A percentile compares a stretch with the other conserved stretches of the same genome.
phyloP scores from a whole-genome alignment of 1,140 invertebrate genomes.

The Subanguina moxae region DNA sequence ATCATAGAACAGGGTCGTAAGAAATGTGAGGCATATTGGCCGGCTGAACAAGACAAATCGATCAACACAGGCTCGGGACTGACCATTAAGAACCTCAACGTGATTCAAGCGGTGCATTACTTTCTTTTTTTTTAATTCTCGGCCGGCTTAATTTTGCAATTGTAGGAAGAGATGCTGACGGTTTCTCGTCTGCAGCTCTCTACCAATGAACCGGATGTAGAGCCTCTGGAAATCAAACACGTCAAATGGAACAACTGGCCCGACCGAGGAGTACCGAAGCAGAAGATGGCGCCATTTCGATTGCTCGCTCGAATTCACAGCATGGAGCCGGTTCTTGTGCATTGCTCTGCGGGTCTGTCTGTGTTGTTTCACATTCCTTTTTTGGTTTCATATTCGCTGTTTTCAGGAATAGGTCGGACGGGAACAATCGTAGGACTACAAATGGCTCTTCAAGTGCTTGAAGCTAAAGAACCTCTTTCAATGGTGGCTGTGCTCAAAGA shows the following conservation, averaged over 20 bases:
- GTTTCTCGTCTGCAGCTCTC: slow-evolving; percentile 12
- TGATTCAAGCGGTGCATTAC: background rate
- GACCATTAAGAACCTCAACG: background rate
- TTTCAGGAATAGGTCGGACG: slow-evolving; percentile 82
- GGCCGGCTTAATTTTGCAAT: too few relatives aligned
- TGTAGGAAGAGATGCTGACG: slow-evolving; percentile 1
- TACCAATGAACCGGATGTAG: background rate
- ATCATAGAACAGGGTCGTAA: slow-evolving; percentile 58
- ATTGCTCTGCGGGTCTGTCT: slow-evolving; percentile 33
- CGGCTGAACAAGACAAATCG: background rate
- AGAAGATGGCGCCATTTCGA: slow-evolving; percentile 25
- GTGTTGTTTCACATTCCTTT: too few relatives aligned
- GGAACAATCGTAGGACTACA: slow-evolving; percentile 63
- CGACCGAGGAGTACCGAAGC: slow-evolving; percentile 39
- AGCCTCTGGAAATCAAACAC: slow-evolving; percentile 5
- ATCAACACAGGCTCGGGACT: slow-evolving; percentile 1
- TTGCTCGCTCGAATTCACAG: slow-evolving; percentile 18
- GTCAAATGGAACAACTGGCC: slow-evolving; percentile 40
- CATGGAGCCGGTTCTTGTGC: slow-evolving; percentile 23
- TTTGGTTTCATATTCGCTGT: background rate
- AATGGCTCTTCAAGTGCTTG: slow-evolving; percentile 23
- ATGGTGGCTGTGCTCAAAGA: slow-evolving; percentile 36
- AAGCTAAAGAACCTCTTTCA: slow-evolving; percentile 25
- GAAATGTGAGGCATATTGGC: slow-evolving; percentile 40
- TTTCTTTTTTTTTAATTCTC: background rate